A percentile compares a stretch with the other conserved stretches of the same genome.
These are phyloP conservation scores for Taxidea taxus DNA, from an alignment of 2,113 vertebrate genomes.

Conservation along the genomic window DNA sequence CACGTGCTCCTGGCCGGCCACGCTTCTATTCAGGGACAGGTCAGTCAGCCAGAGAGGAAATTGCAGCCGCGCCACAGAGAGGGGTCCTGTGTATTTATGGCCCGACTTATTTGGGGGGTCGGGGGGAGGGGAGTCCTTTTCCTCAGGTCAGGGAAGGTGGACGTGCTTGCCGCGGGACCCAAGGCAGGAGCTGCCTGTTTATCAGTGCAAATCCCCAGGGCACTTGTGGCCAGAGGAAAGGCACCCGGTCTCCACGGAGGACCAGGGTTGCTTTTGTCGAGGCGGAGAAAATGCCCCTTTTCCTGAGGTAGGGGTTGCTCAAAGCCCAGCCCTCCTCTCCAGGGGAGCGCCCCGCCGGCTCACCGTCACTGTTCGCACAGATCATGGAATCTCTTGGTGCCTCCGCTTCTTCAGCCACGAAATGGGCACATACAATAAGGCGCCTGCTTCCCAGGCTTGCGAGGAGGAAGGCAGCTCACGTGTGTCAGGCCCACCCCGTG, in stretches of 20 bases:
- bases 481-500: rapidly evolving
- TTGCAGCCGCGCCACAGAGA: slow-evolving; percentile 66
- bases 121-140: neutral
- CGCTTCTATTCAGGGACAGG: slow-evolving; percentile 70
- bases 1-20: slow-evolving; percentile 72
- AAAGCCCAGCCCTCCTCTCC: neutral
- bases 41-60: slow-evolving; percentile 75
- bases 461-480: too few relatives aligned
- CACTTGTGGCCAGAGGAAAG: neutral
- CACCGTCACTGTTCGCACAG: neutral
- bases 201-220: neutral
- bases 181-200: neutral
- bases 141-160: neutral
- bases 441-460: neutral
- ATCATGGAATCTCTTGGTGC: neutral
- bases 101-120: neutral
- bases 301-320: neutral
- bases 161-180: neutral
- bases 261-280: neutral
- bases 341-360: neutral
- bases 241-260: neutral
- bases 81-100: slow-evolving; percentile 68
- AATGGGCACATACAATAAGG: rapidly evolving
- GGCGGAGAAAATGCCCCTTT: neutral
- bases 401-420: neutral